Percentiles rank a stretch among this genome's conserved stretches.
Evolutionary conservation across 1,140 invertebrate species (phyloP).

Genomic region (Nilaparvata lugens): DNA sequence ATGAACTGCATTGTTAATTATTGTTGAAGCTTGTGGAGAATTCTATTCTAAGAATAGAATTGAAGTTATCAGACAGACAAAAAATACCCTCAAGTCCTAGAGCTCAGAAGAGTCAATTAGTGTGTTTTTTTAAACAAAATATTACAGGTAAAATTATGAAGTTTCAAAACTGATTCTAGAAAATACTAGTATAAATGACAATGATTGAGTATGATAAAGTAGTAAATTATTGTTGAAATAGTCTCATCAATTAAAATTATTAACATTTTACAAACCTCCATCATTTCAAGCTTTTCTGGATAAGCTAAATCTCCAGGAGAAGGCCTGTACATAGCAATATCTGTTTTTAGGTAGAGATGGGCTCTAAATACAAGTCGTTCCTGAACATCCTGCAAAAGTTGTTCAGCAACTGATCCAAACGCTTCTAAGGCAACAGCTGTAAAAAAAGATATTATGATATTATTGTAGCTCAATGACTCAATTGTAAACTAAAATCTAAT

Average conservation of each 20-base stretch:
- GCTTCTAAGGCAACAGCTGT: slow-evolving; percentile 55
- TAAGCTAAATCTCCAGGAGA: slow-evolving; percentile 94
- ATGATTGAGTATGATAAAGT: not conserved
- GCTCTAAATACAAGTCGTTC: slow-evolving; percentile 93
- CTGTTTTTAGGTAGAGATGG: slow-evolving; percentile 86
- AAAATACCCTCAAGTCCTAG: too few species aligned
- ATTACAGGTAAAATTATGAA: not conserved
- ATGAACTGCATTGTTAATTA: too few species aligned
- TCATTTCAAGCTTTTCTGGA: slow-evolving; percentile 95
- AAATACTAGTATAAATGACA: not conserved
- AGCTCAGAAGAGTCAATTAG: too few species aligned
- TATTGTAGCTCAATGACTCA: too few species aligned
- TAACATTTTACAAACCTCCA: slow-evolving; percentile 53
- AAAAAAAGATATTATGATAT: slow-evolving; percentile 17
- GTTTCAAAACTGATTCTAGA: too few species aligned
- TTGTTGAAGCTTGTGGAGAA: too few species aligned
- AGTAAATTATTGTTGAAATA: too few species aligned
- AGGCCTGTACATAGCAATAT: slow-evolving; percentile 82
- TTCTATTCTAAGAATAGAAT: too few species aligned
- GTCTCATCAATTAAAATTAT: too few species aligned
- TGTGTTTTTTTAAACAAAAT: not conserved
- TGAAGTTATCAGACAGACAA: too few species aligned
- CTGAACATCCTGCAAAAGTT: slow-evolving; percentile 91
- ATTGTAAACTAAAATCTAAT: too few species aligned
- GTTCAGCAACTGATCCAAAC: slow-evolving; percentile 73